Evolutionary conservation across 2,113 vertebrate genomes (phyloP).

Genomic region (Oryzias woworae): DNA sequence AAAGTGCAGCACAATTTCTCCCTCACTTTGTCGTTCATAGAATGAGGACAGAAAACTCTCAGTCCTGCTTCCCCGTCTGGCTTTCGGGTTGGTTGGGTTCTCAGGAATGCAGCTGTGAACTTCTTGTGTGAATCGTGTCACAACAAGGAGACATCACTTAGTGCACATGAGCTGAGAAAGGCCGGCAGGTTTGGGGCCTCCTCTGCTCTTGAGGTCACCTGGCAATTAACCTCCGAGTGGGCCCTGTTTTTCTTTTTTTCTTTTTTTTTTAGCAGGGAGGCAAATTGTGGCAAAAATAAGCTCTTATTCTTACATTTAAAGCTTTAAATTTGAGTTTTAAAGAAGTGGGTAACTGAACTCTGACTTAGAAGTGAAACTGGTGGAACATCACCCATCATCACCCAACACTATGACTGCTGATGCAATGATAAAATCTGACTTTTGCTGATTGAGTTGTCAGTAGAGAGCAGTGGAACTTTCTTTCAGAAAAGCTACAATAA

Average conservation of each 20-base stretch:
- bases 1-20: too few species aligned
- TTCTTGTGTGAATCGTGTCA: conserved; percentile 76
- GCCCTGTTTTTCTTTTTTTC: conserved; percentile 19
- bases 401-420: too few species aligned
- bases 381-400: too few species aligned
- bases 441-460: too few species aligned
- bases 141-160: conserved; percentile 75
- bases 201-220: conserved; percentile 63
- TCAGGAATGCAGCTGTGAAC: conserved; percentile 68
- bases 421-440: too few species aligned
- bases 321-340: too few species aligned
- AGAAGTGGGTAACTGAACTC: too few species aligned
- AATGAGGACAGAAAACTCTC: background rate
- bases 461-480: too few species aligned
- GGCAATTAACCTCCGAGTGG: conserved; percentile 73
- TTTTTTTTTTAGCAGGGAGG: background rate
- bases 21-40: background rate
- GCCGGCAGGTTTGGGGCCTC: conserved; percentile 46
- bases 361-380: too few species aligned
- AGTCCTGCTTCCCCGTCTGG: background rate
- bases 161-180: conserved; percentile 49
- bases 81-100: conserved; percentile 25
- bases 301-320: background rate
- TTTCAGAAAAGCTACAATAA: too few species aligned
- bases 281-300: background rate